Evolutionary conservation across 2,888 invertebrate genomes (phyloP).

Genomic region (Muscina levida): DNA sequence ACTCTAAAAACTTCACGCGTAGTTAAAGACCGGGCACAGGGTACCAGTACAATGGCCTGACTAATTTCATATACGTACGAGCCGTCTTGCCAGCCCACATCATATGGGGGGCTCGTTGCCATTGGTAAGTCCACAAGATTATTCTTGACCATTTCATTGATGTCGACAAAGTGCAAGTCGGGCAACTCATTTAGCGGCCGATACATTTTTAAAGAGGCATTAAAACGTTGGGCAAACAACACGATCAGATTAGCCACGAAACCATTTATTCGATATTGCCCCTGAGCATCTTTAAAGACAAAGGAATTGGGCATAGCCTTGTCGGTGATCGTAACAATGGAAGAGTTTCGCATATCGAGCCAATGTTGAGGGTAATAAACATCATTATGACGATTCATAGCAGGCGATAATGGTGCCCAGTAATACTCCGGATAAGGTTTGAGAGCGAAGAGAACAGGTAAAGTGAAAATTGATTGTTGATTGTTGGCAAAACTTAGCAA

Average conservation of each 20-base stretch:
- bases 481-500: too few relatives aligned
- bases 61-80: too few relatives aligned
- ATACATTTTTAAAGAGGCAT: slow-evolving; percentile 65
- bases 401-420: too few relatives aligned
- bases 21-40: slow-evolving; percentile 43
- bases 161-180: background rate
- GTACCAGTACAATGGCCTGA: slow-evolving; percentile 42
- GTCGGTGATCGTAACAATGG: slow-evolving; percentile 65
- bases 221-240: slow-evolving; percentile 67
- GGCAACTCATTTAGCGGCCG: background rate
- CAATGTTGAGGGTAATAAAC: slow-evolving; percentile 8
- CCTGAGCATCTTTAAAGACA: slow-evolving; percentile 46
- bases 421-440: background rate
- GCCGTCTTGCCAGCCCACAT: background rate
- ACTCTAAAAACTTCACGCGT: slow-evolving; percentile 19
- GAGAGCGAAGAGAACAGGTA: background rate
- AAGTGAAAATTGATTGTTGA: background rate
- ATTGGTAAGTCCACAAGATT: background rate
- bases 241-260: slow-evolving; percentile 65
- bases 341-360: background rate
- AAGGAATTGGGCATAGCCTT: slow-evolving; percentile 68
- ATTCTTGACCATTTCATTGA: background rate
- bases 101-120: too few relatives aligned
- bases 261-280: slow-evolving; percentile 61
- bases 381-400: background rate